A percentile compares a stretch with the other conserved stretches of the same genome.
Conservation (phyloP, 2,888 invertebrate genomes). For the Drosophila kanekoi region DNA sequence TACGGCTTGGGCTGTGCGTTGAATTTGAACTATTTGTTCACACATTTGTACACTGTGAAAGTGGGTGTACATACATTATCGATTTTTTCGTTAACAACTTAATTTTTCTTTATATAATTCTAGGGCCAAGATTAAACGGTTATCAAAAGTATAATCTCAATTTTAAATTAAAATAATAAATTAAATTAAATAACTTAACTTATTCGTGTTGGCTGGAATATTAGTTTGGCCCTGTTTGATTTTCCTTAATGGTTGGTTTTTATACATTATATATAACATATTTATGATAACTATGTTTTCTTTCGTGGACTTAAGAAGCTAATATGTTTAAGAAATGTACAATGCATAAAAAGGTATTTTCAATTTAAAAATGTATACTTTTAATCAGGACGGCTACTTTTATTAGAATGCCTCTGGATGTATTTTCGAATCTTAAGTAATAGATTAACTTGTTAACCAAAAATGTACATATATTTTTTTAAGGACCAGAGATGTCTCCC, state of each 20-base stretch:
- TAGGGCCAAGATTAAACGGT: too few relatives aligned
- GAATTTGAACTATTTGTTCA: too few relatives aligned
- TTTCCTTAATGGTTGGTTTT: slow-evolving; percentile 6
- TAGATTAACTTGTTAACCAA: not conserved
- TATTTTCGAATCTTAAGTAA: not conserved
- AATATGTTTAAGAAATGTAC: slow-evolving; percentile 11
- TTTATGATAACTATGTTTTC: slow-evolving; percentile 69
- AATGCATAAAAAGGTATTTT: not conserved
- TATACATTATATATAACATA: slow-evolving; percentile 32
- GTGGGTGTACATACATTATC: too few relatives aligned
- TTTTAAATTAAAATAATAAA: too few relatives aligned
- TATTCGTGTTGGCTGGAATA: too few relatives aligned
- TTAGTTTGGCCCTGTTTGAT: slow-evolving; percentile 1
- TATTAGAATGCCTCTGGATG: not conserved
- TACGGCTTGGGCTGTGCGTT: too few relatives aligned
- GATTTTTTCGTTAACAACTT: too few relatives aligned
- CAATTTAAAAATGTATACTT: not conserved
- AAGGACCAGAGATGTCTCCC: not conserved
- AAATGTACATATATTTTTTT: not conserved
- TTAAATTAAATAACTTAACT: too few relatives aligned
- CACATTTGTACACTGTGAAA: too few relatives aligned
- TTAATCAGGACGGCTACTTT: not conserved
- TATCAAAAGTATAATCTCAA: too few relatives aligned
- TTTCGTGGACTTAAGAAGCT: slow-evolving; percentile 3
- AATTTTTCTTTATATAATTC: too few relatives aligned